A percentile compares a stretch with the other conserved stretches of the same genome.
These are phyloP conservation scores for Sebastes ruberrimus DNA, from an alignment of 2,797 vertebrate species.

Conservation along the genomic window DNA sequence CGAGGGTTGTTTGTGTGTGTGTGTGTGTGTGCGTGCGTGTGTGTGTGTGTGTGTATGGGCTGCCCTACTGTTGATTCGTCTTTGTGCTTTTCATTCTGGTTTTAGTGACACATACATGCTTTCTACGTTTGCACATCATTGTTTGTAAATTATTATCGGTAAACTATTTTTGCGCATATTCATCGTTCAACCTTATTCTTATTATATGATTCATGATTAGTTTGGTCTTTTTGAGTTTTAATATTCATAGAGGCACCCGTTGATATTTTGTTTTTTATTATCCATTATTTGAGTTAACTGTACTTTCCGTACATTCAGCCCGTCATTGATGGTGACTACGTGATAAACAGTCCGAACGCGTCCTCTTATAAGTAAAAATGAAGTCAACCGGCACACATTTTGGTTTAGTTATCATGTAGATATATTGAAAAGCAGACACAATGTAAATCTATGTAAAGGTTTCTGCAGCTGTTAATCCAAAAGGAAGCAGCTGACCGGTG, in stretches of 20 bases:
- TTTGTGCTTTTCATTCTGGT: slow-evolving; percentile 59
- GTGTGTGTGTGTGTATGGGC: slow-evolving; percentile 15
- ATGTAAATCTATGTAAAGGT: slow-evolving; percentile 4
- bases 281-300: slow-evolving; percentile 1
- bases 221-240: slow-evolving; percentile 26
- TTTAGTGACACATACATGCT: slow-evolving; percentile 51
- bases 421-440: neutral
- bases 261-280: slow-evolving; percentile 15
- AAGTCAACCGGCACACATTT: slow-evolving; percentile 4
- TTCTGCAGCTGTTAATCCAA: slow-evolving; percentile 14
- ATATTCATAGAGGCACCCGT: neutral
- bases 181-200: slow-evolving; percentile 3
- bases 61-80: slow-evolving; percentile 46
- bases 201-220: neutral
- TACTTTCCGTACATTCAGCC: neutral
- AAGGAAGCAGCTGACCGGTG: slow-evolving; percentile 4
- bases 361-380: neutral
- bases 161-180: slow-evolving; percentile 30
- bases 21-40: neutral
- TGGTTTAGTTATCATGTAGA: neutral
- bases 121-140: slow-evolving; percentile 57
- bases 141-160: slow-evolving; percentile 58
- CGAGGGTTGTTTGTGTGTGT: slow-evolving; percentile 41
- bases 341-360: neutral
- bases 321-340: neutral